Evolutionary conservation across 2,113 vertebrate genomes (phyloP), one percentile per base, ranked within the genome.

Genomic region (Argyrosomus japonicus): DNA sequence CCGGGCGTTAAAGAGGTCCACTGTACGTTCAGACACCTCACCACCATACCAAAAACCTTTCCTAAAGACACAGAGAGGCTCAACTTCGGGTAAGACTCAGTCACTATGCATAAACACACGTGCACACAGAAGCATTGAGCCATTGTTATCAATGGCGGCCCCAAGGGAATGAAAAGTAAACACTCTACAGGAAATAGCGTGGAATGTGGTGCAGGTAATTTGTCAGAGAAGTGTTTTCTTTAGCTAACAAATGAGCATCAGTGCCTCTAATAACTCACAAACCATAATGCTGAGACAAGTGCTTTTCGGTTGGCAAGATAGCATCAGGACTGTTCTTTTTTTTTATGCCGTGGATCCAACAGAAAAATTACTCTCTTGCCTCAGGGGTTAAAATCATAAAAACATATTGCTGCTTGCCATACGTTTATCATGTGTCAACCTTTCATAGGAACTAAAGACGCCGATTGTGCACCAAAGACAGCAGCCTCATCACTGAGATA

Each of bases 21-120:
- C 91, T 96, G 95, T 78, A 95, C 95, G 0, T 96, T 96, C 88
- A 95, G 95, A 74, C 95, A 96, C 82, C 92, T 96, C 51, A 81
- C 79, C 36, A 60, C 87, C 8, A 32, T 92, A 21, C 95, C 95
- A 3, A 89, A 85, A 65, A 86, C 75, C 64, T 84, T 96, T 14
- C 94, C 95, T 3, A 90, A 82, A 77, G 93, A 95, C 90, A 95
- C 93, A 15, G 88, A 94, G 79, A 92, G 95, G 70, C 85, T 96
- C 60, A 96, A 96, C 76, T 75, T 96, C 29, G 95, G 95, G 95
- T 96, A 89, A 83, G 92, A 57, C 18, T 58, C 45, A 9, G 13
- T 60, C 17, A 8, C 27, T 4, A 11, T 19, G 56, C 47, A 61
- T 15, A 11, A 13, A 64, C 47, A 48, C 58, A 58, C 27, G 36